Base-by-base conservation (phyloP, 2,888 invertebrate genomes). In the Adelphocoris suturalis region DNA sequence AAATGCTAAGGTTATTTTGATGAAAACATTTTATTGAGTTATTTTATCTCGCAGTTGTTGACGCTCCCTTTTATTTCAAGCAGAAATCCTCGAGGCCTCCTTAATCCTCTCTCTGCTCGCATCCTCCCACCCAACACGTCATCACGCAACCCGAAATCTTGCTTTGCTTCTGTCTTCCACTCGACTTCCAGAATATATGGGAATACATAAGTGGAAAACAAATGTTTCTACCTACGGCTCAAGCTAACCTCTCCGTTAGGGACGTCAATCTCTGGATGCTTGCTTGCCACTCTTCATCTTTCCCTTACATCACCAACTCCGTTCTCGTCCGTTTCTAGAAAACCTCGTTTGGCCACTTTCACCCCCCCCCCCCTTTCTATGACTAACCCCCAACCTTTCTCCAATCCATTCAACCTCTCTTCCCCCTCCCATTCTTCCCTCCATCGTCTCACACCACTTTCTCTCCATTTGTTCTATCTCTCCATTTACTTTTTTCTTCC, bases 161-260 rank as follows among this genome's bases (percentile, higher is more conserved):
- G 2, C 37, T 37, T 7, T 37, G 37, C 37, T 7, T 37, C 37
- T 37, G 37, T 37, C 37, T 37, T 37, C 37, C 61, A 61, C 61
- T 61, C 9, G 19, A 68, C 23, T 11, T 27, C 23, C 23, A 12
- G 27, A 23, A 68, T 68, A 3, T 19, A 11, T 68, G 68, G 27
- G 23, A 68, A 37, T 37, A 37, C 37, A 68, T 68, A 23, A 68
- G 68, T 23, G n/a, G 68, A 68, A 68, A 68, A 68, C 68, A 68
- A 27, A 23, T 68, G 68, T 23, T 19, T 13, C 23, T 23, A 23
- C 13, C 68, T 23, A 23, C 23, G 23, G 12, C 52, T 14, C 37
- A 37, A 37, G 37, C 52, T 16, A 48, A 48, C 48, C 7, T 48
- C 13, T 48, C 48, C 61, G n/a, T 61, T n/a, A 7, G 12, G 23